Conservation (phyloP, 2,888 invertebrate genomes). For the Rhingia campestris region DNA sequence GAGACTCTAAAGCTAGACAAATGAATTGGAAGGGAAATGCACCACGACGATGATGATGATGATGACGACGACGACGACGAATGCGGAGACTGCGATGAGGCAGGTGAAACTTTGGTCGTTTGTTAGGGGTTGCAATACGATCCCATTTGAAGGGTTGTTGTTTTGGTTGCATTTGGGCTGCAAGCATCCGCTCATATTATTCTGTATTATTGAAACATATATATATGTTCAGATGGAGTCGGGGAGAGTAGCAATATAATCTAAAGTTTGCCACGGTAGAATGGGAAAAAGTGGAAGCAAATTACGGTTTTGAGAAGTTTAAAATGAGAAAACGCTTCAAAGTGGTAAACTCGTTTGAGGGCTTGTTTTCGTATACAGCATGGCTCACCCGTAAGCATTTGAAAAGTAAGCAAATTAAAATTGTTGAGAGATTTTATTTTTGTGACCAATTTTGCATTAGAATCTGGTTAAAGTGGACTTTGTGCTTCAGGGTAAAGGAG, state of each 20-base stretch:
- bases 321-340: constrained; percentile 16
- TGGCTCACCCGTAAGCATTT: neutral
- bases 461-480: neutral
- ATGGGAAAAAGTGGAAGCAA: constrained; percentile 6
- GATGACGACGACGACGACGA: neutral
- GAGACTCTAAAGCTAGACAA: constrained; percentile 32
- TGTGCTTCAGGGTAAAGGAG: neutral
- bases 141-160: constrained; percentile 16
- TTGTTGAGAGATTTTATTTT: constrained; percentile 8
- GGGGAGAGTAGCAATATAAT: constrained; percentile 8
- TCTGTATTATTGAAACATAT: constrained; percentile 16
- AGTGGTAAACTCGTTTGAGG: constrained; percentile 3
- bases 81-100: neutral
- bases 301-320: constrained; percentile 10
- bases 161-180: constrained; percentile 9
- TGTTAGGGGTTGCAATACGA: constrained; percentile 9
- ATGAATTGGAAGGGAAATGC: constrained; percentile 62
- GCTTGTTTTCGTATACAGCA: neutral
- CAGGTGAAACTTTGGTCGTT: constrained; percentile 39
- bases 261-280: constrained; percentile 25
- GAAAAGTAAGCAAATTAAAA: constrained; percentile 17
- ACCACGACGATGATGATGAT: neutral
- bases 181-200: constrained; percentile 1
- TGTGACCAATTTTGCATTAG: neutral
- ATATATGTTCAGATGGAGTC: neutral